Percentiles rank a stretch among this genome's conserved stretches.
Evolutionary conservation across 2,888 invertebrate species (phyloP).

Genomic region (Geophilus truncorum): DNA sequence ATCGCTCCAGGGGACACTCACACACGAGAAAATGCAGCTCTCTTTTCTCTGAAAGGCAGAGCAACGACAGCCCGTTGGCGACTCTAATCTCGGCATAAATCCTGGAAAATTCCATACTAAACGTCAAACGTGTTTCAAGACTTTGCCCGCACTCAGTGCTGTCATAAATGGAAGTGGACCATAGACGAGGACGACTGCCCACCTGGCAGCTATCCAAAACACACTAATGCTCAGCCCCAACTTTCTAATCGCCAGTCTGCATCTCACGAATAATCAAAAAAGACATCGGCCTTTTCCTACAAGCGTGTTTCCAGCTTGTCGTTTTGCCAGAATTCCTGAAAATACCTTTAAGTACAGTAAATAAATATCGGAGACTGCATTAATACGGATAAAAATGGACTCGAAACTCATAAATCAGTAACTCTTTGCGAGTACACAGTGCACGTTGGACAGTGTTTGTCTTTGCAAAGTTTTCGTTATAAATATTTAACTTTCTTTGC

Average conservation of each 20-base stretch:
- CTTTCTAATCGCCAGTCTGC: neutral
- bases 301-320: neutral
- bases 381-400: neutral
- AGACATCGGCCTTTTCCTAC: neutral
- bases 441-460: too few relatives aligned
- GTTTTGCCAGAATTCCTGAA: neutral
- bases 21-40: neutral
- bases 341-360: neutral
- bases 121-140: constrained; percentile 5
- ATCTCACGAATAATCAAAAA: neutral
- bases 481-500: neutral
- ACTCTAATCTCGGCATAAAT: constrained; percentile 17
- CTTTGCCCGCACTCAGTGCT: neutral
- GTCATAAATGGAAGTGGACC: constrained; percentile 11
- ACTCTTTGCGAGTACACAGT: neutral
- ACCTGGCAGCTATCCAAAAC: neutral
- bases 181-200: neutral
- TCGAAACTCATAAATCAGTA: neutral
- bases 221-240: neutral
- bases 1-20: constrained; percentile 14
- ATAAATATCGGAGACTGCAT: neutral
- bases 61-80: neutral
- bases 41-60: neutral
- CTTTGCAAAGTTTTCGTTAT: neutral
- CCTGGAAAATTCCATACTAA: constrained; percentile 1